Evolutionary conservation across 92 coral and sea anemone species (phyloP).

Genomic region (Epizoanthus rinbou): DNA sequence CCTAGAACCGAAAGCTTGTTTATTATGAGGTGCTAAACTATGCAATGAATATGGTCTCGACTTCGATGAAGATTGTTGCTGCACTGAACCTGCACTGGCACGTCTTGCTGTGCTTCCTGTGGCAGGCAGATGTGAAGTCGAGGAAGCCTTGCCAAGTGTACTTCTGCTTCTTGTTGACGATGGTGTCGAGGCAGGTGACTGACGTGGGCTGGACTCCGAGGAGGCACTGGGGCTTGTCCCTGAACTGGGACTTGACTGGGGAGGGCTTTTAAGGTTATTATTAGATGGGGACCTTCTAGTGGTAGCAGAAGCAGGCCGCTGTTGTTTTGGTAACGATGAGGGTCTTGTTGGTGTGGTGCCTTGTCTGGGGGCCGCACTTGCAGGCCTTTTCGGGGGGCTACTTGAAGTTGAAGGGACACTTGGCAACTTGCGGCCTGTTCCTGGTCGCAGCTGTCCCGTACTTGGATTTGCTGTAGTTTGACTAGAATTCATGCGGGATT

Average conservation of each 20-base stretch:
- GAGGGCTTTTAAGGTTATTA: slow-evolving; percentile 25
- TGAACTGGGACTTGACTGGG: slow-evolving; percentile 60
- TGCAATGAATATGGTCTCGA: slow-evolving; percentile 53
- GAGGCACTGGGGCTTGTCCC: slow-evolving; percentile 65
- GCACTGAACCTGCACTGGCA: slow-evolving; percentile 62
- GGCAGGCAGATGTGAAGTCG: slow-evolving; percentile 58
- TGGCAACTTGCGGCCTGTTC: slow-evolving; percentile 91
- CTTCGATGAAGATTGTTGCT: slow-evolving; percentile 65
- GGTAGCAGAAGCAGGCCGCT: slow-evolving; percentile 59
- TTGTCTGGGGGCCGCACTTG: slow-evolving; percentile 53
- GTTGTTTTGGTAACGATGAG: slow-evolving; percentile 68
- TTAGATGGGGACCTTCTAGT: slow-evolving; percentile 54
- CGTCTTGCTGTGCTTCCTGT: slow-evolving; percentile 50
- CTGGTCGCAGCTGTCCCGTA: slow-evolving; percentile 54
- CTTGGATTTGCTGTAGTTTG: slow-evolving; percentile 34
- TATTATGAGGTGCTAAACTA: slow-evolving; percentile 38
- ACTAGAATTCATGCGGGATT: slow-evolving; percentile 63
- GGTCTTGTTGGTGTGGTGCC: slow-evolving; percentile 52
- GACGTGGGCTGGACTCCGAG: slow-evolving; percentile 71
- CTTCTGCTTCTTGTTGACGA: slow-evolving; percentile 54
- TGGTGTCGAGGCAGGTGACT: slow-evolving; percentile 69
- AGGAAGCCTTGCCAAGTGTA: slow-evolving; percentile 50
- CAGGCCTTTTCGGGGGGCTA: slow-evolving; percentile 69
- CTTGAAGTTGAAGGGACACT: slow-evolving; percentile 69
- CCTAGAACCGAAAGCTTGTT: slow-evolving; percentile 42